Evolutionary conservation across 2,888 invertebrate genomes (phyloP).

Genomic region (Aleiodes alternator): DNA sequence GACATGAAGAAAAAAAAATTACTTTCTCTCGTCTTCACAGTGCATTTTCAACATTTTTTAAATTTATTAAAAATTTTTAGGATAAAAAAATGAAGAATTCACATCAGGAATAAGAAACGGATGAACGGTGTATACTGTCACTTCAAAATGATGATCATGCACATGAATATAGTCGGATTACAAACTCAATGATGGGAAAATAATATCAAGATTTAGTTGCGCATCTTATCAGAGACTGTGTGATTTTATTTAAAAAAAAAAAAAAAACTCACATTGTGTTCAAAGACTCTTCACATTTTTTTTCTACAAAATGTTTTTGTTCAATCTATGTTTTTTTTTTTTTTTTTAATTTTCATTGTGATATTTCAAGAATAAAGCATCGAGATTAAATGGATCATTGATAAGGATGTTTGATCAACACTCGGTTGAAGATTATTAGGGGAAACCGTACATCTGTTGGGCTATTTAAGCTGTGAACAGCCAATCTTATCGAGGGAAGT

Average conservation of each 20-base stretch:
- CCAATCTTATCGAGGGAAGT: slow-evolving; percentile 59
- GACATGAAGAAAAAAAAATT: background rate
- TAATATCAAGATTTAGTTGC: background rate
- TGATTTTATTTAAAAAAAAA: background rate
- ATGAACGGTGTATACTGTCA: slow-evolving; percentile 18
- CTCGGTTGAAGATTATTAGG: slow-evolving; percentile 69
- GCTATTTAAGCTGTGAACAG: slow-evolving; percentile 58
- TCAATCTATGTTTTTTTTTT: background rate
- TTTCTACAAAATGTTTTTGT: background rate
- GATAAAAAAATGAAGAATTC: slow-evolving; percentile 11
- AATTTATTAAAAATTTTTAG: background rate
- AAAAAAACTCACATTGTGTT: background rate
- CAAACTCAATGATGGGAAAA: background rate
- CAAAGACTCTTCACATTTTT: background rate
- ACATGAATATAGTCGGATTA: slow-evolving; percentile 37
- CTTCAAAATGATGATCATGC: slow-evolving; percentile 27
- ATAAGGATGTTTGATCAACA: slow-evolving; percentile 71
- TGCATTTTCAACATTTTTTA: no score
- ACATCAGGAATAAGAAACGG: slow-evolving; percentile 4
- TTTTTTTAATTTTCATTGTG: background rate
- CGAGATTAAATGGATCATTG: slow-evolving; percentile 48
- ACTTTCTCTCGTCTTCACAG: background rate
- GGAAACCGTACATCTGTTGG: slow-evolving; percentile 71
- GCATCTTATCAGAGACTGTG: slow-evolving; percentile 1
- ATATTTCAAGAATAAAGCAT: slow-evolving; percentile 3